Evolutionary conservation across 1,140 invertebrate species (phyloP), one percentile per base, ranked within the genome.

Genomic region (Aphelenchoides fujianensis): DNA sequence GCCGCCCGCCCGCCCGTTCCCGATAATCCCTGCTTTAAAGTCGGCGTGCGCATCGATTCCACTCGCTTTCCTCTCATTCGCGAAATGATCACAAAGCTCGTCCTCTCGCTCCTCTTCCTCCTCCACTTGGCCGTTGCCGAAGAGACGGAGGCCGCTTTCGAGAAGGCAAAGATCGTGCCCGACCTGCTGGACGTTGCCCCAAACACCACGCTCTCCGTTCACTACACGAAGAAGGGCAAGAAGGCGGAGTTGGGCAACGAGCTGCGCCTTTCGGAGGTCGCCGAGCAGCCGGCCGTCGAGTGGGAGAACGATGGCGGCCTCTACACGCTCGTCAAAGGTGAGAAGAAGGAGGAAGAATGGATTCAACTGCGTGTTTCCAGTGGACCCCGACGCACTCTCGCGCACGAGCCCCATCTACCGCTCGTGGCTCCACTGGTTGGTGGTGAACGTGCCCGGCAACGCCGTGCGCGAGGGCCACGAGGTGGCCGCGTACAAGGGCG

Each of bases 361-460:
- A 63, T 41, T 34, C 3, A 41, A 32, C 34, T 16, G 16, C 52
- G 34, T 34, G 16, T 63, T 37, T 59, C 34, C 34, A 59, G 68
- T 71, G 3, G 69, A 71, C 35, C 69, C 69, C 1, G 69, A 71
- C 68, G 69, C 69, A 30, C 69, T 53, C 16, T 72, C 69, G 16
- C 71, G 69, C 16, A 12, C 70, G 66, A 35, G 48, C 2, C 69
- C 68, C 19, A 48, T 0, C 5, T 71, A 71, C 28, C 69, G 69
- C 30, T 72, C 27, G 34, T 72, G 73, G 71, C 71, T 76, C 3
- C 71, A 72, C 27, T 72, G 93, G 93, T 84, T 94, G 3, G 90
- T 95, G 0, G 91, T 88, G 3, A 96, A 97, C 81, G 92, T 96
- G 80, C 91, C 91, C 2, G 92, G 91, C 28, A 86, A 85, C 70